Evolutionary conservation across 1,140 invertebrate genomes (phyloP).

Genomic region (Formica selysi): DNA sequence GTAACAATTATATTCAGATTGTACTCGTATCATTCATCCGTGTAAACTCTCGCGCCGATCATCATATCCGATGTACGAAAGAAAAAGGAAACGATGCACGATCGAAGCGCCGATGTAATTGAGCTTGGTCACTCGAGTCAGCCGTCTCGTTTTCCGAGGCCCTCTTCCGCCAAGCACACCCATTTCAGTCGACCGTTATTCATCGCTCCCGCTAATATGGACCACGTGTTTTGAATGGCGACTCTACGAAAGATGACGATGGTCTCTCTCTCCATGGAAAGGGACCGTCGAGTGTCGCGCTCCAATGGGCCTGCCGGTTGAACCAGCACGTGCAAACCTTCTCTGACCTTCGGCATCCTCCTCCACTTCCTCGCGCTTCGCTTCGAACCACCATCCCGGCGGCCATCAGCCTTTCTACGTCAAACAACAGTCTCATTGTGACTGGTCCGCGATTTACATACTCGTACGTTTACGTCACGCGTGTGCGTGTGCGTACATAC

Average conservation of each 20-base stretch:
- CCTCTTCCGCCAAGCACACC: conserved; percentile 46
- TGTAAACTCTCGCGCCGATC: conserved; percentile 24
- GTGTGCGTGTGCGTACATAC: conserved; percentile 14
- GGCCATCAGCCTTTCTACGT: conserved; percentile 70
- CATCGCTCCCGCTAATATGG: conserved; percentile 74
- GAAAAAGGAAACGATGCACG: conserved; percentile 42
- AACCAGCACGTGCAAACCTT: conserved; percentile 68
- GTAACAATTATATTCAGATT: not conserved
- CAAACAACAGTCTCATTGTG: conserved; percentile 75
- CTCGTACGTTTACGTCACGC: conserved; percentile 27
- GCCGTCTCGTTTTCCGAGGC: conserved; percentile 56
- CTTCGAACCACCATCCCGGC: conserved; percentile 54
- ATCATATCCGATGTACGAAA: conserved; percentile 57
- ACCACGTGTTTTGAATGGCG: conserved; percentile 79
- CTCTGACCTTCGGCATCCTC: conserved; percentile 70
- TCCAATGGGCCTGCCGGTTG: conserved; percentile 48
- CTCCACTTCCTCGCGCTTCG: conserved; percentile 47
- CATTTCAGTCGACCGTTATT: conserved; percentile 68
- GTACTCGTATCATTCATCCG: not conserved
- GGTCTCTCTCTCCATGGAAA: conserved; percentile 35
- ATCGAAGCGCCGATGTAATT: conserved; percentile 67
- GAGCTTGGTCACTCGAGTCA: conserved; percentile 75
- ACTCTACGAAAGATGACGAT: conserved; percentile 65
- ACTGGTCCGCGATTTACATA: conserved; percentile 61
- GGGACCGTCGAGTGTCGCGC: conserved; percentile 66